Evolutionary conservation across 2,888 invertebrate species (phyloP).

Genomic region (Auanema sp.): DNA sequence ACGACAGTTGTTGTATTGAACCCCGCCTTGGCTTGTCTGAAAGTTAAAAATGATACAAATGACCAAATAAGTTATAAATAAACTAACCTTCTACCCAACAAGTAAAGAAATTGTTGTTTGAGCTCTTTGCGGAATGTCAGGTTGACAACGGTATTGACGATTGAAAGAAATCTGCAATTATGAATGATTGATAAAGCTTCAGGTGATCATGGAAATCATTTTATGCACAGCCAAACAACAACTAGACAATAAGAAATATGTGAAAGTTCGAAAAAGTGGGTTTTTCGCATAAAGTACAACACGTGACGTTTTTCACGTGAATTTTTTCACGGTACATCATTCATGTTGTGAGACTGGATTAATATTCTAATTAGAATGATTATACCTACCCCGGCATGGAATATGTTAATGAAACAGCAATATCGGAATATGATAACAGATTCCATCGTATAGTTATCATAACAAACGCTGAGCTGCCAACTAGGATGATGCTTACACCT

Average conservation of each 20-base stretch:
- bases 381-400: conserved; percentile 46
- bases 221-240: neutral
- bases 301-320: too few species aligned
- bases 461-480: conserved; percentile 41
- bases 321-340: neutral
- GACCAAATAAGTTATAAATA: too few species aligned
- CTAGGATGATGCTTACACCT: conserved; percentile 22
- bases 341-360: neutral
- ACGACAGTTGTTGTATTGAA: too few species aligned
- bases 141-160: conserved; percentile 43
- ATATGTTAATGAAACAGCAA: conserved; percentile 45
- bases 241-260: too few species aligned
- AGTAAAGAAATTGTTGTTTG: conserved; percentile 28
- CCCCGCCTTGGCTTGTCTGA: too few species aligned
- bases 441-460: conserved; percentile 51
- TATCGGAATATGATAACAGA: conserved; percentile 34
- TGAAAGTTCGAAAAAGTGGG: too few species aligned
- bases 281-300: too few species aligned
- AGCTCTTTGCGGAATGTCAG: conserved; percentile 40
- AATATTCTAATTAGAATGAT: too few species aligned
- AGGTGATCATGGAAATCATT: neutral
- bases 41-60: too few species aligned
- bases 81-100: conserved; percentile 23
- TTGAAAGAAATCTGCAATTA: conserved; percentile 38
- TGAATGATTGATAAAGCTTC: neutral